phyloP scores from a whole-genome alignment of 1,140 invertebrate genomes.

The Agrilus planipennis region DNA sequence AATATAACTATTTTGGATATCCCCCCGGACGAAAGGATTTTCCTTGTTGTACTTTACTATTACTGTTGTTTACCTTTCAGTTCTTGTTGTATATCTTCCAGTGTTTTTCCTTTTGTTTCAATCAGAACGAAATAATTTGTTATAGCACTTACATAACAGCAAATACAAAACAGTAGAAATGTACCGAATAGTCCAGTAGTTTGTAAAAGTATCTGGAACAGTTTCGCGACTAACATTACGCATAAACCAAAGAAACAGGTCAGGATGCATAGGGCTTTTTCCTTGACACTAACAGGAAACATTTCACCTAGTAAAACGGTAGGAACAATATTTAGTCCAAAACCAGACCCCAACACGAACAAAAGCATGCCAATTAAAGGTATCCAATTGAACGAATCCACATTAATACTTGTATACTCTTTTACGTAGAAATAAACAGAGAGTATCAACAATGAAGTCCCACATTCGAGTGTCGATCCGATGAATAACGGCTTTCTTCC shows the following conservation, averaged over 20 bases:
- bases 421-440: constrained; percentile 2
- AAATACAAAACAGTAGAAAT: constrained; percentile 1
- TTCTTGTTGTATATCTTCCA: constrained; percentile 24
- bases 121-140: constrained; percentile 3
- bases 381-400: constrained; percentile 1
- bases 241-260: neutral
- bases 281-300: constrained; percentile 7
- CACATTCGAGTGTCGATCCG: constrained; percentile 1
- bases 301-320: constrained; percentile 2
- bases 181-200: constrained; percentile 3
- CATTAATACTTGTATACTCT: constrained; percentile 15
- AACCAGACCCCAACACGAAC: neutral
- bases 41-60: too few relatives aligned
- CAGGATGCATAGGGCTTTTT: constrained; percentile 16
- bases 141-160: neutral
- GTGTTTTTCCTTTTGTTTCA: constrained; percentile 10
- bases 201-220: constrained; percentile 1
- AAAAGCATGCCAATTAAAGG: constrained; percentile 1
- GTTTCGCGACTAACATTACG: neutral
- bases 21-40: too few relatives aligned
- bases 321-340: neutral
- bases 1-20: too few relatives aligned
- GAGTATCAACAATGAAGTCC: neutral
- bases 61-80: too few relatives aligned
- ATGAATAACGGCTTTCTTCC: neutral